Evolutionary conservation across 2,797 vertebrate species (phyloP).

Genomic region (Lepilemur ruficaudatus): DNA sequence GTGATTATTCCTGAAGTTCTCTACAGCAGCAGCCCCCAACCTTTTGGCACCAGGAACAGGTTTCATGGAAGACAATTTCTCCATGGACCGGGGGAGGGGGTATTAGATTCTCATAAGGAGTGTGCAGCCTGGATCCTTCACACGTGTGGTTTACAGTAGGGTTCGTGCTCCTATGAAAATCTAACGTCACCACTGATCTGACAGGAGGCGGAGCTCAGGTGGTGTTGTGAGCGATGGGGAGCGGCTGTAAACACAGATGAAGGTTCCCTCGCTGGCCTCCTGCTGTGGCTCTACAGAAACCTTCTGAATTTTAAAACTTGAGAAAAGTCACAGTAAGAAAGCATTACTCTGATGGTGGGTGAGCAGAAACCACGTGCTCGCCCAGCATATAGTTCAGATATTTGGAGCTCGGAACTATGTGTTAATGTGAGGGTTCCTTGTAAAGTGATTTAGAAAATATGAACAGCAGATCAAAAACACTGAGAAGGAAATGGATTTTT

Average conservation of each 20-base stretch:
- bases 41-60: no score
- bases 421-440: neutral
- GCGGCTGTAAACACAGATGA: no score
- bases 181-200: no score
- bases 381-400: neutral
- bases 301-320: constrained; percentile 21
- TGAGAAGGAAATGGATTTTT: constrained; percentile 51
- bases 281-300: neutral
- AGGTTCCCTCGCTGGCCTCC: no score
- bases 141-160: no score
- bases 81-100: no score
- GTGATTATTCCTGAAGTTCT: constrained; percentile 57
- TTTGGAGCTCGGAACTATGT: neutral
- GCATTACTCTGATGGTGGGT: neutral
- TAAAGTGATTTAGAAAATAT: neutral
- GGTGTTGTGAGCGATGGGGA: no score
- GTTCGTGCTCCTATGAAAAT: no score
- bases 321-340: constrained; percentile 30
- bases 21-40: neutral
- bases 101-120: no score
- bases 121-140: no score
- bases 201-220: no score
- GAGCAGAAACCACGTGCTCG: neutral
- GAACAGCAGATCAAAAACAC: neutral
- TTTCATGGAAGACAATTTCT: no score